Evolutionary conservation across 92 coral and sea anemone species (phyloP), one percentile per base, ranked within the genome.

Genomic region (Epizoanthus fatuus): DNA sequence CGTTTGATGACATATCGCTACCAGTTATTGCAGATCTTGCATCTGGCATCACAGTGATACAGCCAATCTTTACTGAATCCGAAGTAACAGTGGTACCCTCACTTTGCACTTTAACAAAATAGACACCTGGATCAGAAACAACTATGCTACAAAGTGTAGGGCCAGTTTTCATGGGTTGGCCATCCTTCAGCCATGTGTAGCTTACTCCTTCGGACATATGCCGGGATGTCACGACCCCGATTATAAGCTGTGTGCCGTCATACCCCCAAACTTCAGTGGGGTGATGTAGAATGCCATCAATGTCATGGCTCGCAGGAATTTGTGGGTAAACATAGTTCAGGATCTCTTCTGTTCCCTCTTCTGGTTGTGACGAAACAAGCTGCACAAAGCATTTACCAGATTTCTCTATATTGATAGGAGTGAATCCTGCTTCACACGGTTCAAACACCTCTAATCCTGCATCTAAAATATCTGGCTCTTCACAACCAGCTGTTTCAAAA

Each of bases 181-280:
- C 88, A 22, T 84, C 74, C 53, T 59, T 72, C 35, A 37, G 56
- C 74, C 88, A 63, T 13, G 64, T 51, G 52, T 84, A 73, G 40
- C 44, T 72, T 16, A 59, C 56, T 53, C 72, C 69, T 44, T 20
- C 73, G 6, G 72, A 72, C 88, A 84, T 72, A 56, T 84, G 81
- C 32, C 44, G 35, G 12, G 73, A 84, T 59, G 81, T 6, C 38
- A 84, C 73, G 11, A 84, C 81, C 5, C 81, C 74, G 7, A 84
- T 14, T 74, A 73, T 62, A 0, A 73, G 42, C 32, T 73, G 72
- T 4, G 72, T 57, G 49, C 35, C 45, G 29, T 84, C 81, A 44
- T 40, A 84, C 14, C 88, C 81, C 88, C 88, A 84, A 74, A 73
- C 45, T 72, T 73, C 81, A 12, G 56, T n/a, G 38, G 81, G 88